These are phyloP conservation scores for Pantala flavescens DNA, from an alignment of 1,140 invertebrate species.

Conservation along the genomic window DNA sequence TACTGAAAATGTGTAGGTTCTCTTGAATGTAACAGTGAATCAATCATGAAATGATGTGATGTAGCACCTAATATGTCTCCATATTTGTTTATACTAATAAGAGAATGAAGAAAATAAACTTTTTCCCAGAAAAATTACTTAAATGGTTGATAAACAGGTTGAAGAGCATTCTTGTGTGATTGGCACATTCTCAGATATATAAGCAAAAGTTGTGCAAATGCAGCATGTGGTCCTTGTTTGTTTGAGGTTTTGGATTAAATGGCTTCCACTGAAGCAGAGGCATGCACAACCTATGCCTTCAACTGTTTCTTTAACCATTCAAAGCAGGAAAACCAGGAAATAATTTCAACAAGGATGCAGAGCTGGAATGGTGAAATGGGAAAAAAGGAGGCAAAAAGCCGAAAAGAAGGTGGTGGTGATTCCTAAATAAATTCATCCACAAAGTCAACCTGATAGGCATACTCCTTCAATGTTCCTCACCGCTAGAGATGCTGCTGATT, in stretches of 20 bases:
- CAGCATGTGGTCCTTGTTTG: neutral
- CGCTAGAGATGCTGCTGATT: neutral
- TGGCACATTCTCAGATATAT: too few relatives aligned
- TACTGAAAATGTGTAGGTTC: too few relatives aligned
- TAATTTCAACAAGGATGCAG: neutral
- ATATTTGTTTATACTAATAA: too few relatives aligned
- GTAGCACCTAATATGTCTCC: too few relatives aligned
- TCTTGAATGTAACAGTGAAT: too few relatives aligned
- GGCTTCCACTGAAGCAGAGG: neutral
- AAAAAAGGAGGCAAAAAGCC: conserved; percentile 5
- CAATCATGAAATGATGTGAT: too few relatives aligned
- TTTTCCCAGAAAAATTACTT: too few relatives aligned
- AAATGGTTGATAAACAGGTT: too few relatives aligned
- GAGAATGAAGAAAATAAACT: too few relatives aligned
- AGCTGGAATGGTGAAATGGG: neutral
- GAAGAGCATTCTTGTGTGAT: too few relatives aligned
- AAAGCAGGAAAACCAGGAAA: neutral
- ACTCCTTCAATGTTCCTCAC: neutral
- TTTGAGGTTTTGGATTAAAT: neutral
- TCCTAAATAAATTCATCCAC: neutral
- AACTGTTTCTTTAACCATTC: conserved; percentile 1
- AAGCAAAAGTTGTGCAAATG: neutral
- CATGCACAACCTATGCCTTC: neutral
- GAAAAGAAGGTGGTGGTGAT: neutral
- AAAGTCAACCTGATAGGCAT: neutral